Conservation (phyloP, 2,888 invertebrate species). For the Esperia sulphurella region DNA sequence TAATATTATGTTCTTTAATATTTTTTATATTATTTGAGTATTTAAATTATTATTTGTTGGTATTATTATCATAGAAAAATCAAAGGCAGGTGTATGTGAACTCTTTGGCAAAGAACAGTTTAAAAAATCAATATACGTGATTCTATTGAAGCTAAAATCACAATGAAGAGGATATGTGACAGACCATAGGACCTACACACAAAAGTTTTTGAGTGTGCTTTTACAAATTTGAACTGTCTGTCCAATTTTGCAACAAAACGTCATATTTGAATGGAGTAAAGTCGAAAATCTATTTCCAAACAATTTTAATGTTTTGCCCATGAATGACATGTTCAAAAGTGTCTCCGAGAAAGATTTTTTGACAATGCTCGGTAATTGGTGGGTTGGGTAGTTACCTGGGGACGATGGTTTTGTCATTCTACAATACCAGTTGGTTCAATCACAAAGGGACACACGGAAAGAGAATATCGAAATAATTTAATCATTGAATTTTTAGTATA, state of each 20-base stretch:
- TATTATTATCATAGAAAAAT: slow-evolving; percentile 23
- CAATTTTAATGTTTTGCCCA: slow-evolving; percentile 20
- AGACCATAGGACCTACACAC: slow-evolving; percentile 66
- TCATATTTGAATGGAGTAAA: slow-evolving; percentile 18
- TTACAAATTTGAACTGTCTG: slow-evolving; percentile 25
- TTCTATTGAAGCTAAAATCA: slow-evolving; percentile 62
- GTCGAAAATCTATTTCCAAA: slow-evolving; percentile 24
- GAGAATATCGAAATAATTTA: slow-evolving; percentile 66
- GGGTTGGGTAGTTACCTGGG: slow-evolving; percentile 78
- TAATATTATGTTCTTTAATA: too few species aligned
- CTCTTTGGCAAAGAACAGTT: slow-evolving; percentile 53
- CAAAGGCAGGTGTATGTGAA: slow-evolving; percentile 62
- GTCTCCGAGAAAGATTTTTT: slow-evolving; percentile 70
- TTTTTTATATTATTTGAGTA: too few species aligned
- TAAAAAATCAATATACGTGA: slow-evolving; percentile 52
- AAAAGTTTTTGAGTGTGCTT: slow-evolving; percentile 60
- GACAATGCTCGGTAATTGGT: slow-evolving; percentile 73
- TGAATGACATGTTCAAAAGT: slow-evolving; percentile 75
- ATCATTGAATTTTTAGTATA: slow-evolving; percentile 44
- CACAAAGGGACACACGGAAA: slow-evolving; percentile 52
- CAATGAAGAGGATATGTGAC: slow-evolving; percentile 77
- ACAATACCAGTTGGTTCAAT: slow-evolving; percentile 55
- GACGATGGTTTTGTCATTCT: slow-evolving; percentile 61
- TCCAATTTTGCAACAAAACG: background rate
- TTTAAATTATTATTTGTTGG: too few species aligned